phyloP scores from a whole-genome alignment of 2,797 vertebrate species.

The Coendou prehensilis region DNA sequence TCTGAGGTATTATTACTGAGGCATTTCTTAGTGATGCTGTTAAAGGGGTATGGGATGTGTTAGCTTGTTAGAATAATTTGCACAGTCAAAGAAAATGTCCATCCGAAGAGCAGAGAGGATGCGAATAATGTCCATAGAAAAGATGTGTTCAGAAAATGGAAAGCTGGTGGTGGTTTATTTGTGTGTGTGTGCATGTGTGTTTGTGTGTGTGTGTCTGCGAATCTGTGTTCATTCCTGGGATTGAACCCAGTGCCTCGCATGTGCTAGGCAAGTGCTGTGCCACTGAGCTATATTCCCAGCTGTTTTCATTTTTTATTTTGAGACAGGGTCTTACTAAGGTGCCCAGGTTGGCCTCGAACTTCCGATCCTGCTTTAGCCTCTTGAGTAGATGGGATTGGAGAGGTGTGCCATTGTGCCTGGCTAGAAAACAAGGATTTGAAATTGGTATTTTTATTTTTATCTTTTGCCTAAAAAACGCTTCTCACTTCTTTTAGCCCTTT shows the following conservation, averaged over 20 bases:
- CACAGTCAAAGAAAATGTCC: background rate
- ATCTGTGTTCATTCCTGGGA: background rate
- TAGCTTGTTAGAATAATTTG: conserved; percentile 59
- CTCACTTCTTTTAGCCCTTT: background rate
- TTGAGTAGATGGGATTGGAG: background rate
- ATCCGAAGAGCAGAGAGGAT: conserved; percentile 40
- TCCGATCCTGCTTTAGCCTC: background rate
- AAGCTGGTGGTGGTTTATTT: background rate
- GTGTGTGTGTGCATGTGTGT: background rate
- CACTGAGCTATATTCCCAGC: background rate
- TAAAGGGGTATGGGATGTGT: background rate
- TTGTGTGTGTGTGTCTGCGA: background rate
- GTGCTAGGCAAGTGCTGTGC: background rate
- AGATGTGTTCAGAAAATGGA: conserved; percentile 42
- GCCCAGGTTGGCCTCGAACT: background rate
- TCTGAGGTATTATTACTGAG: conserved; percentile 93
- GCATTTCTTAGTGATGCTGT: conserved; percentile 28
- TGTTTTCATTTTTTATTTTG: background rate
- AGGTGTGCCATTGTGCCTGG: background rate
- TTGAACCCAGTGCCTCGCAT: background rate
- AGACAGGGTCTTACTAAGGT: background rate
- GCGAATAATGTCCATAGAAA: conserved; percentile 31
- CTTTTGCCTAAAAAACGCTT: conserved; percentile 46
- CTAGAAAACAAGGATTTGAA: conserved; percentile 24
- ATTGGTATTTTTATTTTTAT: conserved; percentile 48